These are phyloP conservation scores for Xylophagus ater DNA, from an alignment of 2,888 invertebrate genomes.

Conservation along the genomic window DNA sequence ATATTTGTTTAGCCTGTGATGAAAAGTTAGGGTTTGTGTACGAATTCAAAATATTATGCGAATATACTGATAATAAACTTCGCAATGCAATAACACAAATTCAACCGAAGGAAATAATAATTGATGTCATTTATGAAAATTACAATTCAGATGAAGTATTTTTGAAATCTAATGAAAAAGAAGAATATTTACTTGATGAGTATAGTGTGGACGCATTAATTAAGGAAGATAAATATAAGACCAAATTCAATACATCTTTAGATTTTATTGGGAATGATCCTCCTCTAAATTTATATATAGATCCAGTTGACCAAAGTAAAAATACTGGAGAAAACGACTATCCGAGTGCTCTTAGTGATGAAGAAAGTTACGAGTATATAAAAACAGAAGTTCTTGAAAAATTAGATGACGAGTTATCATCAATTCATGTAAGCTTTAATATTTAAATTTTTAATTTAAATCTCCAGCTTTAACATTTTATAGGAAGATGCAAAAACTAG, in stretches of 20 bases:
- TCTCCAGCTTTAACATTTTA: background rate
- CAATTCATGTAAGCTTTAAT: background rate
- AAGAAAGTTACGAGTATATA: background rate
- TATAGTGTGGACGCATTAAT: background rate
- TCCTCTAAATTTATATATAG: no score
- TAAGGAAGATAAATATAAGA: background rate
- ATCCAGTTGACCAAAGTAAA: no score
- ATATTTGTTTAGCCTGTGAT: conserved; percentile 18
- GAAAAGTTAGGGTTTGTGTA: conserved; percentile 18
- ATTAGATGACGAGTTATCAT: background rate
- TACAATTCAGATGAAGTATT: no score
- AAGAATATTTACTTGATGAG: background rate
- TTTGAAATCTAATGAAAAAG: no score
- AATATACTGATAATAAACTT: conserved; percentile 17
- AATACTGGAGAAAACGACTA: no score
- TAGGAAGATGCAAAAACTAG: background rate
- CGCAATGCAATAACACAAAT: conserved; percentile 4
- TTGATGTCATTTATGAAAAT: no score
- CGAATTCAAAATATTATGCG: conserved; percentile 20
- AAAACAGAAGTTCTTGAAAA: background rate
- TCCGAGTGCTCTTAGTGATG: no score
- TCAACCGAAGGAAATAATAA: background rate
- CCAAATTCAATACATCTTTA: no score
- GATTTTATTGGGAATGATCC: no score
- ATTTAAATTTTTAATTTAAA: background rate